Evolutionary conservation across 1,140 invertebrate species (phyloP), one percentile per base, ranked within the genome.

Genomic region (Colletes latitarsis): DNA sequence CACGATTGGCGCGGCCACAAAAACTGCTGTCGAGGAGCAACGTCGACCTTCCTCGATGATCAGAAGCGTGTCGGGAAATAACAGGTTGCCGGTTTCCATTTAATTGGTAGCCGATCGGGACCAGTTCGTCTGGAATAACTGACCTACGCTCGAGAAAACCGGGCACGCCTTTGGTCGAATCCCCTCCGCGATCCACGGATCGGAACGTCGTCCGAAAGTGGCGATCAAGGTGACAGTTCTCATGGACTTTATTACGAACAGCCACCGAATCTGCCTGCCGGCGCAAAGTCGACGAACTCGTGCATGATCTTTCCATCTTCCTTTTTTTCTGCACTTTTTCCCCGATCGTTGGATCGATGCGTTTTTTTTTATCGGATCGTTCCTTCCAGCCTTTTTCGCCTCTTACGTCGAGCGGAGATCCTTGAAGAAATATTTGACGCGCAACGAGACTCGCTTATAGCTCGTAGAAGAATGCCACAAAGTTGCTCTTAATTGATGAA

Each of bases 51-150:
- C 84, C 72, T 17, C 14, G 55, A 52, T 15, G 41, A 74, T 68
- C 67, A 57, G 69, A 80, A 60, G 72, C 81, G 81, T 88, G 79
- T 88, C 77, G 77, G 71, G 55, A 88, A 86, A 83, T 84, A 86
- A 89, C 84, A 84, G 76, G 85, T 83, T 83, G 80, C 39, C 58
- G 67, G 81, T 79, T 86, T 79, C 66, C 78, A 82, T 78, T 88
- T 88, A 85, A 89, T 88, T 86, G 81, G 70, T 66, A 80, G 55
- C 49, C 55, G 71, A 82, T 83, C 86, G 81, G 30, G 87, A 90
- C 88, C 89, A 88, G 85, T 90, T 82, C 71, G 63, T 76, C 89
- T 85, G 85, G 87, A 88, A 81, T 88, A 89, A 90, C 89, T 88
- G 87, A 90, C 85, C 88, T 90, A 89, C 81, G 82, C 82, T 87